A percentile compares a stretch with the other conserved stretches of the same genome.
Evolutionary conservation across 2,113 vertebrate species (phyloP).

Genomic region (Tenebrosternarchus preto): DNA sequence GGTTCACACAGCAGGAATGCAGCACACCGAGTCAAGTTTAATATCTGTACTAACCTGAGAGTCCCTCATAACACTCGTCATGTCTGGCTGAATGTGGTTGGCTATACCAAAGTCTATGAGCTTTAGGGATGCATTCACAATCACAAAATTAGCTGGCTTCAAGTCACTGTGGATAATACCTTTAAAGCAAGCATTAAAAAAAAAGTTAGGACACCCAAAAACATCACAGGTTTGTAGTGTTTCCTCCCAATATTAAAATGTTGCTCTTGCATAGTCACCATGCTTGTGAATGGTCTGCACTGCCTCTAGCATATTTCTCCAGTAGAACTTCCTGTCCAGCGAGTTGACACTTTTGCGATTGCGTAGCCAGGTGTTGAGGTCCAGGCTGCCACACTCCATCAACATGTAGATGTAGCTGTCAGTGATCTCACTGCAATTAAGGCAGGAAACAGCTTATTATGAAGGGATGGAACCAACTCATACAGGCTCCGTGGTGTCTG

Average conservation of each 20-base stretch:
- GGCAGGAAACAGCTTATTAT: slow-evolving; percentile 33
- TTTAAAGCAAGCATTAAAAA: slow-evolving; percentile 53
- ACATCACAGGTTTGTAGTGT: background rate
- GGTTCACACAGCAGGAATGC: background rate
- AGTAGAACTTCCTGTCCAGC: slow-evolving; percentile 92
- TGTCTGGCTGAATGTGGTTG: slow-evolving; percentile 95
- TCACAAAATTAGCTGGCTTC: slow-evolving; percentile 96
- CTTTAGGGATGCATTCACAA: slow-evolving; percentile 94
- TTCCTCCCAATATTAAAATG: background rate
- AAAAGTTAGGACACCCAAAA: background rate
- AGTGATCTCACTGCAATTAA: slow-evolving; percentile 85
- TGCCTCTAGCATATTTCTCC: slow-evolving; percentile 98
- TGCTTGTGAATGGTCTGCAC: slow-evolving; percentile 94
- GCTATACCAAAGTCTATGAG: slow-evolving; percentile 97
- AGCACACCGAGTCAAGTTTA: background rate
- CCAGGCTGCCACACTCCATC: slow-evolving; percentile 97
- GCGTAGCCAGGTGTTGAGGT: slow-evolving; percentile 94
- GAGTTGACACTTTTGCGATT: slow-evolving; percentile 89
- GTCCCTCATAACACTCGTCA: slow-evolving; percentile 96
- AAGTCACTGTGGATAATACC: slow-evolving; percentile 98
- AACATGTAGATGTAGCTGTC: slow-evolving; percentile 91
- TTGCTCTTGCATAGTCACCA: slow-evolving; percentile 69
- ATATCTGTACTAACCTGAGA: slow-evolving; percentile 79
- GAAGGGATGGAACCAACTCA: background rate
- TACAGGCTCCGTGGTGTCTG: background rate